phyloP scores from a whole-genome alignment of 2,113 vertebrate species.

The Psittacula cyanocephala region DNA sequence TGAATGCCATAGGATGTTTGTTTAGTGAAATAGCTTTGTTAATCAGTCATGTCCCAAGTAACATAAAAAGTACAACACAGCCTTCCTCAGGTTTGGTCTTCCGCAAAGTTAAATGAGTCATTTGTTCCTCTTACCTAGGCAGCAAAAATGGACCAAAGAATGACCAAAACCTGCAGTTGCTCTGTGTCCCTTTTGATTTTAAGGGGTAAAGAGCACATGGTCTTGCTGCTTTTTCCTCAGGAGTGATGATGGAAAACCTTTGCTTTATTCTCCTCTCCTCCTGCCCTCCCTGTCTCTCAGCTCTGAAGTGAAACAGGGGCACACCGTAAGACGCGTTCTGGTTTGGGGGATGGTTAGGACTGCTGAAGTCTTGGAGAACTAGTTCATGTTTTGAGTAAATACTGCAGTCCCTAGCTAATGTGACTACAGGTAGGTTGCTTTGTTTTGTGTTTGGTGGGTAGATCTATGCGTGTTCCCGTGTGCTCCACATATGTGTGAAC shows the following conservation, averaged over 20 bases:
- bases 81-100: slow-evolving; percentile 7
- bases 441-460: background rate
- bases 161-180: background rate
- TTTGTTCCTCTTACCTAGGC: background rate
- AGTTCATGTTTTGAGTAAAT: background rate
- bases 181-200: background rate
- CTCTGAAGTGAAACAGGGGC: background rate
- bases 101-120: background rate
- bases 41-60: slow-evolving; percentile 43
- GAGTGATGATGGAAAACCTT: background rate
- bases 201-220: background rate
- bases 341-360: background rate
- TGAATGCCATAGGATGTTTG: slow-evolving; percentile 21
- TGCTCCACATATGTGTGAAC: background rate
- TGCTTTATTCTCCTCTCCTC: background rate
- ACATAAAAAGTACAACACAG: slow-evolving; percentile 27
- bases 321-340: background rate
- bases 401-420: background rate
- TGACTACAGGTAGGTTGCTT: background rate
- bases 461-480: accelerated
- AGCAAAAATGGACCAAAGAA: background rate
- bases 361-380: background rate
- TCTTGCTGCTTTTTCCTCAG: background rate
- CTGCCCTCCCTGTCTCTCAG: background rate
- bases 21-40: slow-evolving; percentile 15